Conservation (phyloP, 2,797 vertebrate species). For the Nothura maculosa region DNA sequence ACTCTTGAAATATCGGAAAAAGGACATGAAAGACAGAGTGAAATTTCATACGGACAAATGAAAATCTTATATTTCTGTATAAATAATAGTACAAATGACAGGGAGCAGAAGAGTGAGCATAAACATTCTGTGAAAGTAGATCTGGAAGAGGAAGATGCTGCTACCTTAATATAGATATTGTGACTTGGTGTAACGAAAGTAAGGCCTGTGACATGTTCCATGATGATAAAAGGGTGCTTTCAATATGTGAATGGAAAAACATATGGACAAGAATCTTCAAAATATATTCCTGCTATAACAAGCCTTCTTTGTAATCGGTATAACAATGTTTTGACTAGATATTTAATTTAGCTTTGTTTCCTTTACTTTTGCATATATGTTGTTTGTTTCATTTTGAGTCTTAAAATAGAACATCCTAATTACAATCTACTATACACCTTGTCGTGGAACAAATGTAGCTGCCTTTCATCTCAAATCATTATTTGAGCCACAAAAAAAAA, state of each 20-base stretch:
- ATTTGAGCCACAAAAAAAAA: not conserved
- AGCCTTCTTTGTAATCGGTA: not conserved
- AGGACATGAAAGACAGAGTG: not conserved
- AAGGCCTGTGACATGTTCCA: not conserved
- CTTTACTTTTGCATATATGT: not conserved
- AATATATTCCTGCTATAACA: constrained; percentile 18
- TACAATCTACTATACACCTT: not conserved
- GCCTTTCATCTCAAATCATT: not conserved
- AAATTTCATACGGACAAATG: not conserved
- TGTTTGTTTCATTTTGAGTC: constrained; percentile 5
- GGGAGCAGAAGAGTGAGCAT: not conserved
- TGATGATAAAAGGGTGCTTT: not conserved
- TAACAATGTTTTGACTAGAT: constrained; percentile 7
- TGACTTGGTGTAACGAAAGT: not conserved
- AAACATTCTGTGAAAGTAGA: not conserved
- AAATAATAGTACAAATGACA: not conserved
- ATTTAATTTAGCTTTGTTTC: constrained; percentile 44
- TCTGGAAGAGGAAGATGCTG: not conserved
- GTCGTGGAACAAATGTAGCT: not conserved
- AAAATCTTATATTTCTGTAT: not conserved
- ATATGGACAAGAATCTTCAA: not conserved
- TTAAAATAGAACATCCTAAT: constrained; percentile 12
- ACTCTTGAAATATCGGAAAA: not conserved
- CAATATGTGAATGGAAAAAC: fast-evolving
- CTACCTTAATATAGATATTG: not conserved